Conservation (phyloP, 2,113 vertebrate species). For the Platysternon megacephalum region DNA sequence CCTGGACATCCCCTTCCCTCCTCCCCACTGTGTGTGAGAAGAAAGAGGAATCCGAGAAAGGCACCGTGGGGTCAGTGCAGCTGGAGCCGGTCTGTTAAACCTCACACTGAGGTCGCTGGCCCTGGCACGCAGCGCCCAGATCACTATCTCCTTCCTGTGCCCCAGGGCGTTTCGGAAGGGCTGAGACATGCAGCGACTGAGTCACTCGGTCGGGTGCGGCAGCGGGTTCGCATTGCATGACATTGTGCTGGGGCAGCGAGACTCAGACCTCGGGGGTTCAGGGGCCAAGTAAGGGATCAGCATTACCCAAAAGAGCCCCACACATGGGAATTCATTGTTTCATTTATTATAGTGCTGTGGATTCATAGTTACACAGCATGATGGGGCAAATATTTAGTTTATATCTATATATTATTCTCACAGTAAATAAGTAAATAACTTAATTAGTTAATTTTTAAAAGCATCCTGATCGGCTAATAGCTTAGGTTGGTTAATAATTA, state of each 20-base stretch:
- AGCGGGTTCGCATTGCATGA: not conserved
- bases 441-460: not conserved
- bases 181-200: not conserved
- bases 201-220: not conserved
- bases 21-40: not conserved
- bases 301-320: not conserved
- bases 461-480: not conserved
- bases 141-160: not conserved
- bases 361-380: not conserved
- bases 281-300: not conserved
- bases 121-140: not conserved
- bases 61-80: not conserved
- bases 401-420: not conserved
- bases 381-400: no score
- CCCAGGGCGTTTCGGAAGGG: not conserved
- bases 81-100: not conserved
- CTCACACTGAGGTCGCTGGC: not conserved
- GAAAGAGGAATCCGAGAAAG: not conserved
- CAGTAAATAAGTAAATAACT: not conserved
- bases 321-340: not conserved
- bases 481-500: not conserved
- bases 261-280: not conserved
- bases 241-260: no score
- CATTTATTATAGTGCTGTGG: no score
- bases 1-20: not conserved